A percentile compares a stretch with the other conserved stretches of the same genome.
Evolutionary conservation across 2,888 invertebrate genomes (phyloP).

Genomic region (Incurvaria masculella): DNA sequence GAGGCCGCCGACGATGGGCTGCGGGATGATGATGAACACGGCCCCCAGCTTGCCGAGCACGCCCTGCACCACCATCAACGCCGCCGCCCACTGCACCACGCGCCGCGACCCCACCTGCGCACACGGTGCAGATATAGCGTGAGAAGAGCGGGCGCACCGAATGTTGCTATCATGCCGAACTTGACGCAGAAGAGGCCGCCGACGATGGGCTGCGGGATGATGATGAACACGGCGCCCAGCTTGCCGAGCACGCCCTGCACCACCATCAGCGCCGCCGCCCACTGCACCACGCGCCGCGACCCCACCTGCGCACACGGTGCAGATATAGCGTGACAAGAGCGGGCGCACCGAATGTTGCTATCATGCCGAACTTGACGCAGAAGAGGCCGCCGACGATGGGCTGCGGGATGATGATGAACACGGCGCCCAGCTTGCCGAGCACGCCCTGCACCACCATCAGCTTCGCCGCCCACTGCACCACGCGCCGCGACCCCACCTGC

Average conservation of each 20-base stretch:
- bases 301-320: too few species aligned
- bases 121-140: background rate
- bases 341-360: conserved; percentile 73
- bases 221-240: conserved; percentile 75
- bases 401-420: conserved; percentile 78
- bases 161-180: conserved; percentile 81
- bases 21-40: conserved; percentile 75
- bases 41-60: conserved; percentile 76
- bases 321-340: too few species aligned
- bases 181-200: conserved; percentile 80
- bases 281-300: conserved; percentile 76
- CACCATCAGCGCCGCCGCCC: conserved; percentile 71
- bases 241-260: conserved; percentile 72
- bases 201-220: conserved; percentile 77
- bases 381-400: conserved; percentile 79
- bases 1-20: conserved; percentile 76
- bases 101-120: conserved; percentile 71
- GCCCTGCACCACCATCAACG: conserved; percentile 71
- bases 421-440: conserved; percentile 73
- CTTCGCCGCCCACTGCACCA: conserved; percentile 71
- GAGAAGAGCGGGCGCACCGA: too few species aligned
- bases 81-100: conserved; percentile 73
- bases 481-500: conserved; percentile 74
- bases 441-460: conserved; percentile 74
- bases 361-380: conserved; percentile 82